phyloP scores from a whole-genome alignment of 2,888 invertebrate species.

The Drosophila maculinotata region DNA sequence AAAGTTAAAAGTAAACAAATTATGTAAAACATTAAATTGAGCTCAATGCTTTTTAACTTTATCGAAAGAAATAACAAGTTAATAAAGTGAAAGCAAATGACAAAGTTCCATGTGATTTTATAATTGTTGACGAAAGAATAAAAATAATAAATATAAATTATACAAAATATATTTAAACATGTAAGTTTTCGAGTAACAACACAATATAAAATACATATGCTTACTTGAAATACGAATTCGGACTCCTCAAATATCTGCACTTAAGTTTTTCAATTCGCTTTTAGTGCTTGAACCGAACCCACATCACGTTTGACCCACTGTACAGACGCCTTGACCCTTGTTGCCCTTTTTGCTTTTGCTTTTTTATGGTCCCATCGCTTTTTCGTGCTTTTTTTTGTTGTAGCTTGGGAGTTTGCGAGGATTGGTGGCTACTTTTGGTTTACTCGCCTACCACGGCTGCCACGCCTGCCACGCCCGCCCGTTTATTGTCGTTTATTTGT shows the following conservation, averaged over 20 bases:
- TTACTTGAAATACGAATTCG: no score
- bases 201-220: no score
- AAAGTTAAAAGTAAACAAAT: no score
- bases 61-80: no score
- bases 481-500: constrained; percentile 80
- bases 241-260: background rate
- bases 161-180: no score
- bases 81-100: no score
- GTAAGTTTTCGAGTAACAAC: no score
- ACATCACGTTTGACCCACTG: constrained; percentile 28
- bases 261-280: background rate
- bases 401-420: background rate
- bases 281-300: constrained; percentile 1
- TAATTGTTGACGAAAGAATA: no score
- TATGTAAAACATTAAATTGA: no score
- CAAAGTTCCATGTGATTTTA: no score
- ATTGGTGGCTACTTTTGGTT: constrained; percentile 36
- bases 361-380: constrained; percentile 72
- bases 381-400: constrained; percentile 33
- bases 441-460: constrained; percentile 26
- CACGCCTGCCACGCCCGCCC: constrained; percentile 53
- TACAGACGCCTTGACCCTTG: constrained; percentile 45
- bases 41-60: no score
- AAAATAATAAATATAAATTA: no score
- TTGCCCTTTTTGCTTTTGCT: constrained; percentile 40